Evolutionary conservation across 1,140 invertebrate genomes (phyloP).

Genomic region (Bombus impatiens): DNA sequence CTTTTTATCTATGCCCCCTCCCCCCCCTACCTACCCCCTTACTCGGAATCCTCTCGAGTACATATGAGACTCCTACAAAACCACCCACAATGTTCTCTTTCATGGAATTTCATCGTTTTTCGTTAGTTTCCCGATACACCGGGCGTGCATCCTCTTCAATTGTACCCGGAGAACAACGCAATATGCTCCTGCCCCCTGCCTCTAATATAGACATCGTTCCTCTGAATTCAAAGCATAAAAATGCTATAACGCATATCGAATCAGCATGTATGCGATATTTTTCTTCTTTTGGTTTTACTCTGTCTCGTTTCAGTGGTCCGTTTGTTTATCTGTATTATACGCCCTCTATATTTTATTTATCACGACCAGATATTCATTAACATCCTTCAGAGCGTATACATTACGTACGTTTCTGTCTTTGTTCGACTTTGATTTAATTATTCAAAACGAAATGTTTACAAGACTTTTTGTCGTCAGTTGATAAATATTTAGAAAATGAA

Average conservation of each 20-base stretch:
- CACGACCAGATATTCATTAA: too few species aligned
- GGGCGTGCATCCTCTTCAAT: constrained; percentile 15
- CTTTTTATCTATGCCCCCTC: constrained; percentile 16
- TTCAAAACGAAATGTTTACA: too few species aligned
- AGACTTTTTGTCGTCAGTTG: too few species aligned
- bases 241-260: not conserved
- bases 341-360: too few species aligned
- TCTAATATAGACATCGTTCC: not conserved
- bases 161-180: not conserved
- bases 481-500: too few species aligned
- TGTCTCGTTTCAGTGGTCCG: not conserved
- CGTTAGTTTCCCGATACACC: constrained; percentile 56
- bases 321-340: too few species aligned
- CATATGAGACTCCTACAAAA: constrained; percentile 48
- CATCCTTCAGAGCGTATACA: too few species aligned
- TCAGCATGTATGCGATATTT: not conserved
- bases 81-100: constrained; percentile 64
- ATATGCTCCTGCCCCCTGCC: not conserved
- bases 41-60: constrained; percentile 7
- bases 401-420: too few species aligned
- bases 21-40: not conserved
- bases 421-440: too few species aligned
- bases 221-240: not conserved
- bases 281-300: not conserved
- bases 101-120: constrained; percentile 65